A percentile compares a stretch with the other conserved stretches of the same genome.
phyloP scores from a whole-genome alignment of 2,888 invertebrate genomes.

The Himalopsyche kuldschensis region DNA sequence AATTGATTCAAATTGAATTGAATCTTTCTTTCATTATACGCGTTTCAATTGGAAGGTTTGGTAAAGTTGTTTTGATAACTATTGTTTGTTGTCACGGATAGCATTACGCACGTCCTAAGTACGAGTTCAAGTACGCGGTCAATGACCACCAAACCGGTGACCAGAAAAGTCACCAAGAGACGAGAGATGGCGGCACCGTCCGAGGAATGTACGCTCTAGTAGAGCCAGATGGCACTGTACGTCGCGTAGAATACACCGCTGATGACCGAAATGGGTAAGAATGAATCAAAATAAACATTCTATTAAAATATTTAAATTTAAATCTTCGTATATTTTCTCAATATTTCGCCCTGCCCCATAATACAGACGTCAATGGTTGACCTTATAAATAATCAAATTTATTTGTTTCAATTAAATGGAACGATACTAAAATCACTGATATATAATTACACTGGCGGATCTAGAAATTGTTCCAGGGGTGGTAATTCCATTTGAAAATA shows the following conservation, averaged over 20 bases:
- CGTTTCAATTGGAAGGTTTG: neutral
- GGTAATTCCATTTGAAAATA: too few relatives aligned
- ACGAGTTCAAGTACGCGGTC: constrained; percentile 53
- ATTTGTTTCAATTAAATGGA: too few relatives aligned
- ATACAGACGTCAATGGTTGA: too few relatives aligned
- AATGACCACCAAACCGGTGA: constrained; percentile 48
- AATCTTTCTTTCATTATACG: too few relatives aligned
- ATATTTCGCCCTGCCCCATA: too few relatives aligned
- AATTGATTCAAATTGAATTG: too few relatives aligned
- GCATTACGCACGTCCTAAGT: constrained; percentile 44
- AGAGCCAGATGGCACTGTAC: constrained; percentile 49
- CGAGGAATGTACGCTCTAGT: constrained; percentile 49
- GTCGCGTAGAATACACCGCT: constrained; percentile 50
- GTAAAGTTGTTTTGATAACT: neutral
- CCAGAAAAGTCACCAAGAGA: constrained; percentile 48
- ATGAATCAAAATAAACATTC: neutral
- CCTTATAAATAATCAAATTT: too few relatives aligned
- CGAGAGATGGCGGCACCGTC: constrained; percentile 49
- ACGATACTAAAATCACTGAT: too few relatives aligned
- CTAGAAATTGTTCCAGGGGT: too few relatives aligned
- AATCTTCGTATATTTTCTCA: too few relatives aligned
- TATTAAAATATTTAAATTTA: constrained; percentile 2
- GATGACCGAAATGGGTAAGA: constrained; percentile 24
- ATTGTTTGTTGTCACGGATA: neutral
- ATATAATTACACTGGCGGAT: too few relatives aligned